Evolutionary conservation across 2,113 vertebrate genomes (phyloP).

Genomic region (Daubentonia madagascariensis): DNA sequence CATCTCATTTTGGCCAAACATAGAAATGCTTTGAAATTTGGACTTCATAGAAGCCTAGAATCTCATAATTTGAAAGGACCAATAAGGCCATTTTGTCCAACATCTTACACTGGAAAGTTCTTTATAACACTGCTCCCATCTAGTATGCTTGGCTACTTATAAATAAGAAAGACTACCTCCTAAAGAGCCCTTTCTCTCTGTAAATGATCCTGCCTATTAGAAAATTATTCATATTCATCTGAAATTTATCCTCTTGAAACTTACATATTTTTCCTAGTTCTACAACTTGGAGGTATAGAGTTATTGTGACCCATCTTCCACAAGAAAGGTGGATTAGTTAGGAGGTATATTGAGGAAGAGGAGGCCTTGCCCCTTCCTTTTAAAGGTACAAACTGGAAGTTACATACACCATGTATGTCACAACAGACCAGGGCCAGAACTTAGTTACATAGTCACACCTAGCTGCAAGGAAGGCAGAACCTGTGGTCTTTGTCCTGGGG

Average conservation of each 20-base stretch:
- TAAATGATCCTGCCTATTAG: neutral
- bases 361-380: neutral
- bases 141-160: neutral
- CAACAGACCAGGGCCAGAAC: neutral
- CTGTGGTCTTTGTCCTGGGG: neutral
- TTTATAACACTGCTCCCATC: neutral
- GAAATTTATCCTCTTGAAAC: neutral
- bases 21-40: slow-evolving; percentile 5
- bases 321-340: neutral
- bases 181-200: neutral
- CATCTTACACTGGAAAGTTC: neutral
- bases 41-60: neutral
- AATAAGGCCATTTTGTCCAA: neutral
- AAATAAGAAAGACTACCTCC: neutral
- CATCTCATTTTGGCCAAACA: neutral
- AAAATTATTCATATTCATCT: neutral
- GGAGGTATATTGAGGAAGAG: neutral
- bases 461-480: neutral
- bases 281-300: neutral
- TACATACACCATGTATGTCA: neutral
- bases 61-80: neutral
- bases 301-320: neutral
- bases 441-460: neutral
- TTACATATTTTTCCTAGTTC: neutral
- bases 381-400: neutral